These are phyloP conservation scores for Tringa solitaria DNA, from an alignment of 2,113 vertebrate genomes.

Conservation along the genomic window DNA sequence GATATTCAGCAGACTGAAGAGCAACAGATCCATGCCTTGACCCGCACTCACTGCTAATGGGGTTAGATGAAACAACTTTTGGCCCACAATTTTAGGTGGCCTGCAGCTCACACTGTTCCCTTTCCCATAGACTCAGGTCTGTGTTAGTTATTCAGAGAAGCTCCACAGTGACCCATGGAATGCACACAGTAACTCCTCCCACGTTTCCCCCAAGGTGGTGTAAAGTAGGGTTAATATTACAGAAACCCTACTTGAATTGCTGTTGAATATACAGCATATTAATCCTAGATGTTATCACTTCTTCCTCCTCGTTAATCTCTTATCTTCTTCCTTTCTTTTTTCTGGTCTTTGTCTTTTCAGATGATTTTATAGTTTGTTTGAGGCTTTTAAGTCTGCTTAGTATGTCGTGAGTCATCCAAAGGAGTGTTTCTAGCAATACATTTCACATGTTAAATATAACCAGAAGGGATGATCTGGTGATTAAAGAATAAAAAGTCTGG, in stretches of 20 bases:
- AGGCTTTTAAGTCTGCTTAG: conserved; percentile 59
- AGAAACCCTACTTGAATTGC: background rate
- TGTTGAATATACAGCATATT: conserved; percentile 14
- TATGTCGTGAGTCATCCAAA: conserved; percentile 60
- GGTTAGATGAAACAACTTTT: background rate
- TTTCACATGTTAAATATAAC: conserved; percentile 66
- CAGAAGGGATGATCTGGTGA: conserved; percentile 62
- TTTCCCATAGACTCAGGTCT: background rate
- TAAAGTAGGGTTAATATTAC: conserved; percentile 44
- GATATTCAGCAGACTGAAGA: background rate
- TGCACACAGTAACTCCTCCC: background rate
- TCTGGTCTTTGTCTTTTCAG: conserved; percentile 61
- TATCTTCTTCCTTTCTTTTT: conserved; percentile 67
- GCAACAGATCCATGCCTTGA: rapidly evolving
- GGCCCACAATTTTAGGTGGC: background rate
- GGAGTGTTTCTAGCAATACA: conserved; percentile 64
- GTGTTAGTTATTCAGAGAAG: background rate
- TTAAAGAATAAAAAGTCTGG: conserved; percentile 67
- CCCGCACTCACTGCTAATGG: rapidly evolving
- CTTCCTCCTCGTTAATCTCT: conserved; percentile 47
- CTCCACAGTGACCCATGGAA: background rate
- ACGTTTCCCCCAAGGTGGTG: background rate
- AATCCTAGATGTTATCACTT: conserved; percentile 56
- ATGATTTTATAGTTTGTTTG: conserved; percentile 61
- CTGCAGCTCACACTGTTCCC: background rate